Conservation (phyloP, 2,888 invertebrate genomes). For the Epinotia nisella region DNA sequence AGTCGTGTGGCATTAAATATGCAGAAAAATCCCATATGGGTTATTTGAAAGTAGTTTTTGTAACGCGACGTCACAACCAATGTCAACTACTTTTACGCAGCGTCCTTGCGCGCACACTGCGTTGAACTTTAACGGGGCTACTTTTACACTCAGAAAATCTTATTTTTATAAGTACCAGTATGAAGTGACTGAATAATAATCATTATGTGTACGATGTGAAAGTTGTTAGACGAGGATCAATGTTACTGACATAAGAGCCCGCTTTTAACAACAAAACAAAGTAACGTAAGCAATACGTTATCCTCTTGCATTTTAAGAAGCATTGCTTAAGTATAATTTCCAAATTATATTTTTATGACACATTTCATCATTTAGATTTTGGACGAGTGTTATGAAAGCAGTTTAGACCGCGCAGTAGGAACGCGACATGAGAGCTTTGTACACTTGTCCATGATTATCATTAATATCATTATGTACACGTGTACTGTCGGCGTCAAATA, state of each 20-base stretch:
- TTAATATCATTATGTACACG: no score
- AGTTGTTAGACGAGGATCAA: background rate
- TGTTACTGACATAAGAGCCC: background rate
- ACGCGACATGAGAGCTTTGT: background rate
- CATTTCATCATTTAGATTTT: background rate
- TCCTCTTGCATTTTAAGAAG: background rate
- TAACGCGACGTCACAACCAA: constrained; percentile 10
- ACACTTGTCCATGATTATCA: background rate
- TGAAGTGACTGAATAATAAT: background rate
- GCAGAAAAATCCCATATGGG: background rate
- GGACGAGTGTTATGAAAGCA: no score
- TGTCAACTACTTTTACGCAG: constrained; percentile 27
- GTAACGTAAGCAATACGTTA: background rate
- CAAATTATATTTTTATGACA: background rate
- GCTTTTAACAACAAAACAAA: background rate
- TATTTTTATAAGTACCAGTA: background rate
- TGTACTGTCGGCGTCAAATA: background rate
- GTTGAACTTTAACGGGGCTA: background rate
- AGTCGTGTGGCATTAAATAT: no score
- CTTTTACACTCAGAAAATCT: background rate
- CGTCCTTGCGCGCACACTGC: constrained; percentile 13
- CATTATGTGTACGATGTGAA: background rate
- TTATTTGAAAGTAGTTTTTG: constrained; percentile 16
- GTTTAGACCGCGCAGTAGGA: background rate
- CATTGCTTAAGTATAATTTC: no score